Evolutionary conservation across 2,888 invertebrate species (phyloP), one percentile per base, ranked within the genome.

Genomic region (Agriopis marginaria): DNA sequence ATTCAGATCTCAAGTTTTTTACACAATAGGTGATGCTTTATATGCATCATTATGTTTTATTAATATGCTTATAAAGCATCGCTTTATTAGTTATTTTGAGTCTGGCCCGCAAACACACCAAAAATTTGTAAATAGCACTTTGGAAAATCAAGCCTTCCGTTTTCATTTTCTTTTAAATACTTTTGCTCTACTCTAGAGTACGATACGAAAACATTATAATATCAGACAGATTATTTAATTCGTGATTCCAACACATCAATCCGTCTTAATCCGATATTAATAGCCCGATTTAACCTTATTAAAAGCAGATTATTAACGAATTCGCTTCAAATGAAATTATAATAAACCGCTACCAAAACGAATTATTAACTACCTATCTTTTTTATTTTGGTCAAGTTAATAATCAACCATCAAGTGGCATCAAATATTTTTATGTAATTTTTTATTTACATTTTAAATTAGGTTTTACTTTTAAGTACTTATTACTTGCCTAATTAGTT

Each of bases 401-500:
- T 49, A n/a, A 49, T 49, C 44, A 23, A 40, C 44, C 17, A 5
- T 10, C 44, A 56, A 40, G 56, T 56, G 51, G 5, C 56, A 55
- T 65, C 73, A 66, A 69, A 73, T 73, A 68, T 71, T 73, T 70
- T 68, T 73, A 59, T 56, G 7, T 59, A 64, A 75, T 71, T 42
- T 54, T 49, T 32, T 68, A 66, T 71, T 63, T 58, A 64, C 61
- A 58, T 60, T 70, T 70, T 68, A 42, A 65, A 56, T 65, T 45
- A 39, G 32, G 45, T 32, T 49, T 63, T 55, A 47, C 55, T 63
- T 53, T 56, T 23, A 56, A 63, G 40, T n/a, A 12, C 10, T 62
- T 53, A 44, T 62, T 44, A 53, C 45, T 62, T 62, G n/a, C 44
- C 32, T 62, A 54, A 45, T 51, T 53, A 23, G 53, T 42, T 44